Conservation (phyloP, 2,113 vertebrate genomes). For the Tapirus terrestris region DNA sequence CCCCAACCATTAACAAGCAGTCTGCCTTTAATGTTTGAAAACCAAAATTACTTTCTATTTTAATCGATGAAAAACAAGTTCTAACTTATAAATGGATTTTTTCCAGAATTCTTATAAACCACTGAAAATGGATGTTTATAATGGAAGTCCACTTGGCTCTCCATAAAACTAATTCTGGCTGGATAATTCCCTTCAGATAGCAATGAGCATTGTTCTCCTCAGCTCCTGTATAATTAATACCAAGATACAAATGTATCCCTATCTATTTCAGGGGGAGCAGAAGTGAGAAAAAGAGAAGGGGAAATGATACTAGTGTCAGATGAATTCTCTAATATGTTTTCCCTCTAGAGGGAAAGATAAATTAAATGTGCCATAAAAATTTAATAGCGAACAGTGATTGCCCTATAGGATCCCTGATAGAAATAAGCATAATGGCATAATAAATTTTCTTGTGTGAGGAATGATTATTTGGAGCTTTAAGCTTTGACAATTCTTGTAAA, state of each 20-base stretch:
- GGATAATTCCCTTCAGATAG: constrained; percentile 46
- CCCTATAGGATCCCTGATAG: constrained; percentile 82
- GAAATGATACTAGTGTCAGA: constrained; percentile 75
- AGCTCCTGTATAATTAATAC: constrained; percentile 68
- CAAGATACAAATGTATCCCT: constrained; percentile 78
- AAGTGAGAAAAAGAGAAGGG: constrained; percentile 65
- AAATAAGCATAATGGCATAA: constrained; percentile 84
- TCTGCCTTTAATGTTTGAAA: constrained; percentile 57
- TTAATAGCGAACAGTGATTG: constrained; percentile 83
- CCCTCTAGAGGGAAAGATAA: constrained; percentile 83
- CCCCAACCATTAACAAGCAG: not conserved
- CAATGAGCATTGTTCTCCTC: constrained; percentile 51
- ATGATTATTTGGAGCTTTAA: constrained; percentile 82
- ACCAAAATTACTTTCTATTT: constrained; percentile 60
- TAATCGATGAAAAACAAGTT: constrained; percentile 62
- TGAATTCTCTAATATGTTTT: constrained; percentile 78
- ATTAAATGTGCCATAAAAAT: constrained; percentile 85
- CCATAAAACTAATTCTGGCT: constrained; percentile 59
- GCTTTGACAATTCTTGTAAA: constrained; percentile 84
- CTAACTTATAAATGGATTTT: constrained; percentile 61
- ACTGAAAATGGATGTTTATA: constrained; percentile 53
- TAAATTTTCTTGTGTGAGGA: constrained; percentile 83
- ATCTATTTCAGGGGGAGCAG: constrained; percentile 59
- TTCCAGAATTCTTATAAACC: constrained; percentile 61
- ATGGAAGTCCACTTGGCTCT: constrained; percentile 53